Evolutionary conservation across 1,140 invertebrate genomes (phyloP).

Genomic region (Drosophila tsacasi): DNA sequence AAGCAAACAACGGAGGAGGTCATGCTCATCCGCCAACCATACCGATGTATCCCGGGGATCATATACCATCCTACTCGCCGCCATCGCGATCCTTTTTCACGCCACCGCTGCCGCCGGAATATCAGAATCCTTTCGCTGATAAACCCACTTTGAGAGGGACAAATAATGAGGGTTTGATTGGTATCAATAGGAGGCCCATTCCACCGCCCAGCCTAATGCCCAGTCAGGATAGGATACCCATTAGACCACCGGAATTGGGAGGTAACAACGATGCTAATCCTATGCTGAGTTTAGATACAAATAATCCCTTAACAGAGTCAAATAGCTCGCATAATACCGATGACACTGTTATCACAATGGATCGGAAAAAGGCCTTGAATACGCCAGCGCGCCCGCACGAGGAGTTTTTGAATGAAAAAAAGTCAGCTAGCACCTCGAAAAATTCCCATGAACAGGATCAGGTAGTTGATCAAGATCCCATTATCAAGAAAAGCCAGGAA

Average conservation of each 20-base stretch:
- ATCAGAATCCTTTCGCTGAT: slow-evolving; percentile 92
- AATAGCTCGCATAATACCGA: slow-evolving; percentile 40
- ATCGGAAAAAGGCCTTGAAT: slow-evolving; percentile 90
- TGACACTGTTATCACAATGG: slow-evolving; percentile 1
- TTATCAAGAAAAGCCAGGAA: slow-evolving; percentile 86
- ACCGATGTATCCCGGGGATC: slow-evolving; percentile 87
- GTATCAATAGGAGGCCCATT: slow-evolving; percentile 88
- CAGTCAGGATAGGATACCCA: slow-evolving; percentile 92
- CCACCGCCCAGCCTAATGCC: slow-evolving; percentile 91
- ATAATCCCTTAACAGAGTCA: slow-evolving; percentile 36
- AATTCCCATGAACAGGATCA: slow-evolving; percentile 6
- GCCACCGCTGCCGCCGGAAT: slow-evolving; percentile 91
- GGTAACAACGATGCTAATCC: slow-evolving; percentile 33
- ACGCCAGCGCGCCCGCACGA: slow-evolving; percentile 87
- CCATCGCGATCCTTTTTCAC: slow-evolving; percentile 91
- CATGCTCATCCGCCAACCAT: slow-evolving; percentile 84
- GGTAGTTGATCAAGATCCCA: slow-evolving; percentile 11
- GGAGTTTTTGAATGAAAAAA: slow-evolving; percentile 30
- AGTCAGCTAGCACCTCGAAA: not conserved
- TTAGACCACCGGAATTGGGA: slow-evolving; percentile 87
- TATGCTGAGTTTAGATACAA: slow-evolving; percentile 28
- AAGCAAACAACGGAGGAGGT: slow-evolving; percentile 66
- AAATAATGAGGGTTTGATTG: slow-evolving; percentile 85
- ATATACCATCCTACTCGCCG: slow-evolving; percentile 91
- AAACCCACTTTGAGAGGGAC: slow-evolving; percentile 92